Percentiles rank a stretch among this genome's conserved stretches.
These are phyloP conservation scores for Leptinotarsa rubiginosa DNA, from an alignment of 2,888 invertebrate genomes.

Conservation along the genomic window DNA sequence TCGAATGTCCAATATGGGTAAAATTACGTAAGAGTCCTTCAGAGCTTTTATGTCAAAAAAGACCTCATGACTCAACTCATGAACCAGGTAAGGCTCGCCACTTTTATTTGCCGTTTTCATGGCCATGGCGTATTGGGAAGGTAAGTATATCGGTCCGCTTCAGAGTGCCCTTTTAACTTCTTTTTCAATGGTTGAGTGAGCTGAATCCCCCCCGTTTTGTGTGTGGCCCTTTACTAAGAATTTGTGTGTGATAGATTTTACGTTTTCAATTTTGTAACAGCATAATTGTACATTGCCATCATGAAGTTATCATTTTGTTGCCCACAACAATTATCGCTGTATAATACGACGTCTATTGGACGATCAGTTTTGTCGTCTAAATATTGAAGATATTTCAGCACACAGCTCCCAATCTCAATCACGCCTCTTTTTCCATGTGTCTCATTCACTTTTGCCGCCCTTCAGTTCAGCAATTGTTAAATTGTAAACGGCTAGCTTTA, in stretches of 20 bases:
- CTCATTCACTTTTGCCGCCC: constrained; percentile 13
- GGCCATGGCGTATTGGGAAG: constrained; percentile 18
- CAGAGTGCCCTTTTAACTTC: constrained; percentile 33
- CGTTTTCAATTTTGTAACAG: constrained; percentile 33
- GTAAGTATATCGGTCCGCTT: constrained; percentile 35
- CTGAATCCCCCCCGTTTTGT: constrained; percentile 35
- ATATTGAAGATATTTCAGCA: constrained; percentile 17
- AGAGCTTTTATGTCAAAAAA: constrained; percentile 25
- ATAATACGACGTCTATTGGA: constrained; percentile 19
- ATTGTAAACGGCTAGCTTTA: constrained; percentile 14
- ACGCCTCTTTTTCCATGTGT: constrained; percentile 19
- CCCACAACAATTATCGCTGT: constrained; percentile 38
- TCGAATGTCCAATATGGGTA: constrained; percentile 17
- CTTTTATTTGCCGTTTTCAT: constrained; percentile 22
- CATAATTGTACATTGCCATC: constrained; percentile 41
- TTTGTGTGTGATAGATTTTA: constrained; percentile 33
- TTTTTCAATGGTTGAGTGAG: constrained; percentile 35
- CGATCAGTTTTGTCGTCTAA: constrained; percentile 20
- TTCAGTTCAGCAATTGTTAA: constrained; percentile 15
- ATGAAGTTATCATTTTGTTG: constrained; percentile 47
- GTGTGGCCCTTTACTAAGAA: constrained; percentile 33
- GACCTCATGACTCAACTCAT: constrained; percentile 23
- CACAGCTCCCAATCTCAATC: constrained; percentile 20
- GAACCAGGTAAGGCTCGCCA: constrained; percentile 9
- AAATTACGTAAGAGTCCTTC: constrained; percentile 13